Percentiles rank a stretch among this genome's conserved stretches.
phyloP scores from a whole-genome alignment of 2,113 vertebrate species.

The Myotis yumanensis region DNA sequence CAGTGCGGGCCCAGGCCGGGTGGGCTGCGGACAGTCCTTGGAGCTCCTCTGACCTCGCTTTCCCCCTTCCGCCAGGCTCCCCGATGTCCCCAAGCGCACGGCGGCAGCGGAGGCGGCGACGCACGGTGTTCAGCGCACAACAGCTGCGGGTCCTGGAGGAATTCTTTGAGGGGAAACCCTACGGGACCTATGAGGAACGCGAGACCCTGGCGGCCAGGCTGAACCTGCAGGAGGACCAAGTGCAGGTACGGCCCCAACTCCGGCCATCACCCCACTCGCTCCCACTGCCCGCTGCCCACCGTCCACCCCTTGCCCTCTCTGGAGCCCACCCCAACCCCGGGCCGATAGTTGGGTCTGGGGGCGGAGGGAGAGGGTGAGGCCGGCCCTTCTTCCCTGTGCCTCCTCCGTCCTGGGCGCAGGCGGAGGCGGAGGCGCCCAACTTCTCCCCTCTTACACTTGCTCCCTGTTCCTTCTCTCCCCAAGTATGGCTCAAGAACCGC shows the following conservation, averaged over 20 bases:
- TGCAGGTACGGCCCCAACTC: neutral
- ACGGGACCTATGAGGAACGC: accelerated
- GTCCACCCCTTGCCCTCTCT: neutral
- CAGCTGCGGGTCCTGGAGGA: neutral
- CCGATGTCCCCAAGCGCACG: accelerated
- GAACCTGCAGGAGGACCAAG: accelerated
- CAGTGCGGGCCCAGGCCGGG: neutral
- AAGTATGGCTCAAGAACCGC: no score
- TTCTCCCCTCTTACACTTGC: accelerated
- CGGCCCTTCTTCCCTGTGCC: no score
- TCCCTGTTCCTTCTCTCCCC: no score
- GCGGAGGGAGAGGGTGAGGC: no score
- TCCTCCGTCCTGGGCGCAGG: no score
- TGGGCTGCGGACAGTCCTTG: accelerated
- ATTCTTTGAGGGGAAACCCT: accelerated
- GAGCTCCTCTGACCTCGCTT: neutral
- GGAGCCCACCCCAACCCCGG: neutral
- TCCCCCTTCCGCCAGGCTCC: accelerated
- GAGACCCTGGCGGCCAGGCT: accelerated
- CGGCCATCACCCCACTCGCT: accelerated
- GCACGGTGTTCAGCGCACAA: accelerated
- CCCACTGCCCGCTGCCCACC: accelerated
- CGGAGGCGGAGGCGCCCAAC: no score
- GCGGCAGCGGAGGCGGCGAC: neutral
- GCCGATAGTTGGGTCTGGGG: no score